phyloP scores from a whole-genome alignment of 2,113 vertebrate genomes.

The Scomber japonicus region DNA sequence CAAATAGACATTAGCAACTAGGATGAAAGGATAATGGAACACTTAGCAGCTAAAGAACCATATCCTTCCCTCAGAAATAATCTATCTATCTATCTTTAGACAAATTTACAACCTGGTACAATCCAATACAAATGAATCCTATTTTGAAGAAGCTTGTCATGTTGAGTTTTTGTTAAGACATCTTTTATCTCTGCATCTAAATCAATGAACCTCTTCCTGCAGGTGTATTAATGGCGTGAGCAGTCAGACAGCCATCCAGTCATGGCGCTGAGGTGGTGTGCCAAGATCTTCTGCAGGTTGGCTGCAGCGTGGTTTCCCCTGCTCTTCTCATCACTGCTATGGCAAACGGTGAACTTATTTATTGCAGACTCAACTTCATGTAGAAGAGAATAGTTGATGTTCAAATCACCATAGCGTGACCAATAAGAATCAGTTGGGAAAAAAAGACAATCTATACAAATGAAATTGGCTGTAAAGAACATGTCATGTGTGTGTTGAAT shows the following conservation, averaged over 20 bases:
- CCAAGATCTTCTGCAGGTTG: conserved; percentile 49
- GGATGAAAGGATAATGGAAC: no score
- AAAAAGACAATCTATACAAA: no score
- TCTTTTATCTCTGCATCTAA: conserved; percentile 4
- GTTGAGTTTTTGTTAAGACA: background rate
- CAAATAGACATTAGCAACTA: no score
- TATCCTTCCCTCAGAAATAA: no score
- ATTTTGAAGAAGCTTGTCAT: background rate
- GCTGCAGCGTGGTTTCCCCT: conserved; percentile 70
- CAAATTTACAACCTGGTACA: no score
- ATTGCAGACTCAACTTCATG: background rate
- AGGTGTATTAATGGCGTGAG: conserved; percentile 81
- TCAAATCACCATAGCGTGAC: background rate
- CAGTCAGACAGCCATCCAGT: conserved; percentile 66
- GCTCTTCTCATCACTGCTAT: conserved; percentile 70
- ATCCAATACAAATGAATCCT: no score
- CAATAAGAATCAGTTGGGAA: background rate
- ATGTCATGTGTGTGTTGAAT: background rate
- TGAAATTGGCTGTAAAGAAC: background rate
- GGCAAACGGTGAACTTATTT: conserved; percentile 67
- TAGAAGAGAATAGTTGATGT: background rate
- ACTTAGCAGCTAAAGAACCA: no score
- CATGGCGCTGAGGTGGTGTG: conserved; percentile 67
- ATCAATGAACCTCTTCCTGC: conserved; percentile 9
- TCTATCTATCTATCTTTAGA: no score